Percentiles rank a stretch among this genome's conserved stretches.
Conservation (phyloP, 2,113 vertebrate genomes). For the Eupsittula cactorum region DNA sequence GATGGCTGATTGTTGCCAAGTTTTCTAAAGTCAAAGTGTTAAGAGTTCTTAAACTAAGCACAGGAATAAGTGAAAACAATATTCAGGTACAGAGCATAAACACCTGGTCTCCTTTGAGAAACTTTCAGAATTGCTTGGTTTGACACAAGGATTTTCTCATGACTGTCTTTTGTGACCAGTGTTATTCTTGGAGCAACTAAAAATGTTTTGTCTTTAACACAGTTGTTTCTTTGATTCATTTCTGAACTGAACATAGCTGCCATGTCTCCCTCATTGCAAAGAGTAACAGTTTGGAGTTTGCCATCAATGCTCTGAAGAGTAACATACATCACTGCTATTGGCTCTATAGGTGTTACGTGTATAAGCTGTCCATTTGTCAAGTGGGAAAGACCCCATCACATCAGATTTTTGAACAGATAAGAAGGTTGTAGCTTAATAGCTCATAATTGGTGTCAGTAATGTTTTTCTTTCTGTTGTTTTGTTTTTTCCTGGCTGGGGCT, state of each 20-base stretch:
- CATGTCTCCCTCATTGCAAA: background rate
- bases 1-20: background rate
- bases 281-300: background rate
- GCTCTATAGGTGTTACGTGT: background rate
- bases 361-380: background rate
- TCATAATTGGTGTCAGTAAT: background rate
- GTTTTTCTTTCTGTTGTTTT: background rate
- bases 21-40: background rate
- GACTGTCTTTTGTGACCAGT: background rate
- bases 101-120: background rate
- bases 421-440: background rate
- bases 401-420: background rate
- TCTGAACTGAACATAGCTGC: background rate
- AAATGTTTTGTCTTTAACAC: background rate
- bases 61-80: background rate
- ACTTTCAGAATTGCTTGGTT: background rate
- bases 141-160: background rate
- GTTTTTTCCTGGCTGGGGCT: background rate
- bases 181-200: background rate
- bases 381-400: background rate
- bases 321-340: background rate
- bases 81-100: background rate
- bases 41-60: background rate
- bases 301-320: background rate
- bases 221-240: background rate